phyloP scores from a whole-genome alignment of 2,113 vertebrate genomes.

The Callopanchax toddi region DNA sequence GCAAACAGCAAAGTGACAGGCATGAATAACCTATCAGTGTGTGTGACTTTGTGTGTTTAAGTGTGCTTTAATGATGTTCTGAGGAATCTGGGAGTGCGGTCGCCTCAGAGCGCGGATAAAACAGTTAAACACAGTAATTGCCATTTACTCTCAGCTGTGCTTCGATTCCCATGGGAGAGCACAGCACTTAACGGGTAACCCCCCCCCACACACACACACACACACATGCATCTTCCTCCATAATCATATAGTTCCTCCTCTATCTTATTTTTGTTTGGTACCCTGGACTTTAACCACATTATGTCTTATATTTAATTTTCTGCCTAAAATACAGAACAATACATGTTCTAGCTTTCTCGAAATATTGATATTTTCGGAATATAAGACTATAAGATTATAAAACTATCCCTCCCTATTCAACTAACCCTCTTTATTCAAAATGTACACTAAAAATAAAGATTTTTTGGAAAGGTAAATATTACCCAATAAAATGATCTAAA shows the following conservation, averaged over 20 bases:
- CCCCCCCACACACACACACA: conserved; percentile 12
- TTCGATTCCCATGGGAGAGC: conserved; percentile 57
- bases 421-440: too few relatives aligned
- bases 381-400: too few relatives aligned
- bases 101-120: conserved; percentile 66
- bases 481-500: too few relatives aligned
- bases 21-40: conserved; percentile 57
- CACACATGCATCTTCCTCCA: conserved; percentile 14
- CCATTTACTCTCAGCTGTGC: conserved; percentile 76
- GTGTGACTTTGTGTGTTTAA: conserved; percentile 32
- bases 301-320: not conserved
- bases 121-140: conserved; percentile 75
- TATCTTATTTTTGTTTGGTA: conserved; percentile 19
- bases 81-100: conserved; percentile 61
- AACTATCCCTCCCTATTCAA: too few relatives aligned
- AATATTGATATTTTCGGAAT: too few relatives aligned
- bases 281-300: not conserved
- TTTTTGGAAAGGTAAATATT: too few relatives aligned
- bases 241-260: conserved; percentile 17
- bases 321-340: not conserved
- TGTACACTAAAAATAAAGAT: too few relatives aligned
- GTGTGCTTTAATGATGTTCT: conserved; percentile 66
- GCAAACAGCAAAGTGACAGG: conserved; percentile 71
- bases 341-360: not conserved
- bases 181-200: conserved; percentile 31